Conservation (phyloP, 2,797 vertebrate species). For the Phrynocephalus vlangalii region DNA sequence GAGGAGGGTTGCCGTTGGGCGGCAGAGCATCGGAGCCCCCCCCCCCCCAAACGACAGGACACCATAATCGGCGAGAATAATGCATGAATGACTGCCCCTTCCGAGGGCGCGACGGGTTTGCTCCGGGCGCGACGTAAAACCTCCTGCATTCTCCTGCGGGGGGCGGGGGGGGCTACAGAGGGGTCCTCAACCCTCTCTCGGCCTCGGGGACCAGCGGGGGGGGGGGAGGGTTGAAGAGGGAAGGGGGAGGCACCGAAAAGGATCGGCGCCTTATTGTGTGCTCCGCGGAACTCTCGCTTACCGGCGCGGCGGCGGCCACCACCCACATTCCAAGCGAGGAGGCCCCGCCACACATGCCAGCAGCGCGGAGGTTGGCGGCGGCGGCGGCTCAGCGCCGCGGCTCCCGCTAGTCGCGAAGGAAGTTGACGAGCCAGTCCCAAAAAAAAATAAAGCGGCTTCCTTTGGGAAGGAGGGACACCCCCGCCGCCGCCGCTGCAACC, state of each 20-base stretch:
- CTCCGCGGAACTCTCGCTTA: not conserved
- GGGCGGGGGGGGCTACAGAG: not conserved
- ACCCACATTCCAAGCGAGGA: not conserved
- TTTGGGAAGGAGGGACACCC: not conserved
- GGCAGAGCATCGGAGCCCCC: constrained; percentile 10
- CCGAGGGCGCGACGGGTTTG: not conserved
- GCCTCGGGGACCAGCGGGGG: not conserved
- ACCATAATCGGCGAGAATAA: constrained; percentile 31
- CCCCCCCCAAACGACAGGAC: not conserved
- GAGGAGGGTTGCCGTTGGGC: constrained; percentile 9
- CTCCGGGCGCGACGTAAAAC: not conserved
- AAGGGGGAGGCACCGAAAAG: no score
- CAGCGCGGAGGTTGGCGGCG: not conserved
- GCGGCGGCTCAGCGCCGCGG: not conserved
- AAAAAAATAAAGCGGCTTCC: constrained; percentile 11
- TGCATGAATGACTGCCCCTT: constrained; percentile 30
- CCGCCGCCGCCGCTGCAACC: no score
- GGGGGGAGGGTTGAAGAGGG: not conserved
- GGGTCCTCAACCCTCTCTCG: not conserved
- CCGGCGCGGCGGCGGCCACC: not conserved
- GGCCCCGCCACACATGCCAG: not conserved
- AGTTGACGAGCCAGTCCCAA: constrained; percentile 6
- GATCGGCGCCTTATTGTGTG: not conserved
- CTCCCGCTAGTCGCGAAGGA: not conserved
- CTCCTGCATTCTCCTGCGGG: not conserved